Base-by-base conservation (phyloP, 2,888 invertebrate genomes). In the Ecliptopera silaceata region DNA sequence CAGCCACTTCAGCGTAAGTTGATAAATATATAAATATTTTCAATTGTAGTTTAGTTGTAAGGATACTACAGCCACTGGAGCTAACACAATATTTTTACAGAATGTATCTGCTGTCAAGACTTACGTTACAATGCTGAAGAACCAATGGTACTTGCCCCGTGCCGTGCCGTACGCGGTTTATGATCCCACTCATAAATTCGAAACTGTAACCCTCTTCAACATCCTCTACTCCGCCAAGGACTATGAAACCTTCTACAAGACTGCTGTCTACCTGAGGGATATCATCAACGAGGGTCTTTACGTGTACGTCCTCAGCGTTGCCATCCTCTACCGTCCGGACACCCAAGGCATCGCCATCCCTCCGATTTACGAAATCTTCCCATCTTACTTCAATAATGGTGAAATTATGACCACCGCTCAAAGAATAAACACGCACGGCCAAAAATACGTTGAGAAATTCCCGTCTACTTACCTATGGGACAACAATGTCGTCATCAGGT, bases 291-390 rank as follows among this genome's bases (percentile, higher is more conserved):
- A 95, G 79, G 93, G 92, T 50, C 88, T 95, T 73, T 96, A 93
- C 77, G 88, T 94, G 39, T 94, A 95, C 68, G 93, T 94, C 3
- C 79, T 94, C 50, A 92, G 92, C 56, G 84, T 93, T 17, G 94
- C 94, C 11, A 87, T 95, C 11, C 79, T 94, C 32, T 94, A 94
- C 67, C 93, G 94, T 29, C 81, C 82, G 5, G 95, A 95, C 62
- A 93, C 93, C 54, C 91, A 93, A 69, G 94, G 93, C 20, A 81
- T 96, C 50, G 85, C 93, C 36, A 81, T 95, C 8, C 96, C 96
- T 12, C 93, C 95, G 45, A 88, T 94, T 51, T 95, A 95, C 72
- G 96, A 96, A 82, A 88, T 95, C 61, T 92, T 94, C 78, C 96
- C 96, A 0, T 93, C 94, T 65, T 93, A 92, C 82, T 96, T 95